Conservation (phyloP, 2,888 invertebrate genomes). For the Drosophila austrosaltans region DNA sequence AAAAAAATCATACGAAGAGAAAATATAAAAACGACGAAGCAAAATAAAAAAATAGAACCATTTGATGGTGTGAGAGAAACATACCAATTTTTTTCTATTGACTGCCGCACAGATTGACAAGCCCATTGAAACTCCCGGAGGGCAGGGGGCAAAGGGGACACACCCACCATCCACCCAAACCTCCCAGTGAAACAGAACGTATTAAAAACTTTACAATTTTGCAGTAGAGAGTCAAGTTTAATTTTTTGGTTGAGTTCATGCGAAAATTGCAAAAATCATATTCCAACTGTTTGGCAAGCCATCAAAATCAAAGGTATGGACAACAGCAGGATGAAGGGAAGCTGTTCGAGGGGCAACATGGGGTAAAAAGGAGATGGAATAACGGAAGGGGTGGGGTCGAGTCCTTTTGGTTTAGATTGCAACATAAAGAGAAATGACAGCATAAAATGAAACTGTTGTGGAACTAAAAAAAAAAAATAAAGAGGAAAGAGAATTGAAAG, state of each 20-base stretch:
- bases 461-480: slow-evolving; percentile 35
- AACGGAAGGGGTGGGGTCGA: slow-evolving; percentile 1
- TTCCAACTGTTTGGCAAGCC: slow-evolving; percentile 78
- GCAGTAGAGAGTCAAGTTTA: slow-evolving; percentile 75
- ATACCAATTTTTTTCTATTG: slow-evolving; percentile 47
- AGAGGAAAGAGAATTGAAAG: slow-evolving; percentile 38
- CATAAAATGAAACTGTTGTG: slow-evolving; percentile 17
- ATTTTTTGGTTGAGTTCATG: slow-evolving; percentile 79
- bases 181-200: slow-evolving; percentile 55
- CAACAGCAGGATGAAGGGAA: slow-evolving; percentile 19
- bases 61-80: background rate
- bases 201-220: slow-evolving; percentile 78
- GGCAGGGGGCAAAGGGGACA: background rate
- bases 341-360: background rate
- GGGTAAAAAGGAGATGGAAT: no score
- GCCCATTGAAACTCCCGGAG: slow-evolving; percentile 29
- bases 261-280: slow-evolving; percentile 79
- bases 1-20: slow-evolving; percentile 12
- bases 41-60: background rate
- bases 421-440: slow-evolving; percentile 55
- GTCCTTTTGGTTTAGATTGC: slow-evolving; percentile 50
- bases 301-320: slow-evolving; percentile 75
- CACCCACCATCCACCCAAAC: slow-evolving; percentile 8
- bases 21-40: slow-evolving; percentile 22
- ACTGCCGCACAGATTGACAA: slow-evolving; percentile 68